These are phyloP conservation scores for Pentalonia nigronervosa DNA, from an alignment of 1,140 invertebrate species.

Conservation along the genomic window DNA sequence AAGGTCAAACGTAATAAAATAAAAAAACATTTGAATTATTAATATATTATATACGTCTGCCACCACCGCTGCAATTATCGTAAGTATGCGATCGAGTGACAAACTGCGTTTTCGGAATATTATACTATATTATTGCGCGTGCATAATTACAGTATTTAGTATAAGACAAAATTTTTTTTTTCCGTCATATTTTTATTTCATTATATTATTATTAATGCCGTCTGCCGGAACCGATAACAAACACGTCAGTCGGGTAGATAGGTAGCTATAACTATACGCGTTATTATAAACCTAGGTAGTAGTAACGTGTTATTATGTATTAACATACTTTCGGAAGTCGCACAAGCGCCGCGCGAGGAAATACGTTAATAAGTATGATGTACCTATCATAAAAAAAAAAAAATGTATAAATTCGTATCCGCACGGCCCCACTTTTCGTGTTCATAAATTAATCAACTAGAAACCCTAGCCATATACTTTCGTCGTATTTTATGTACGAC, in stretches of 20 bases:
- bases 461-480: neutral
- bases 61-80: neutral
- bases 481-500: neutral
- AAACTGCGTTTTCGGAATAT: neutral
- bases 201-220: neutral
- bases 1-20: constrained; percentile 7
- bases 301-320: neutral
- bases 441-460: neutral
- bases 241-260: neutral
- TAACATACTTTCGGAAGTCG: constrained; percentile 14
- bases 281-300: neutral
- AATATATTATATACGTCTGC: neutral
- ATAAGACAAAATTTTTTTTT: neutral
- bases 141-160: neutral
- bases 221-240: neutral
- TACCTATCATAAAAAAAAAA: neutral
- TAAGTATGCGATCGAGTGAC: neutral
- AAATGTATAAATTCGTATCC: neutral
- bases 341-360: neutral
- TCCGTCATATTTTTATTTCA: neutral
- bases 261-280: neutral
- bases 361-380: neutral
- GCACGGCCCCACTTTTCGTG: neutral
- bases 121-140: neutral
- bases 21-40: neutral